Evolutionary conservation across 1,140 invertebrate genomes (phyloP), one percentile per base, ranked within the genome.

Genomic region (Octopus sinensis): DNA sequence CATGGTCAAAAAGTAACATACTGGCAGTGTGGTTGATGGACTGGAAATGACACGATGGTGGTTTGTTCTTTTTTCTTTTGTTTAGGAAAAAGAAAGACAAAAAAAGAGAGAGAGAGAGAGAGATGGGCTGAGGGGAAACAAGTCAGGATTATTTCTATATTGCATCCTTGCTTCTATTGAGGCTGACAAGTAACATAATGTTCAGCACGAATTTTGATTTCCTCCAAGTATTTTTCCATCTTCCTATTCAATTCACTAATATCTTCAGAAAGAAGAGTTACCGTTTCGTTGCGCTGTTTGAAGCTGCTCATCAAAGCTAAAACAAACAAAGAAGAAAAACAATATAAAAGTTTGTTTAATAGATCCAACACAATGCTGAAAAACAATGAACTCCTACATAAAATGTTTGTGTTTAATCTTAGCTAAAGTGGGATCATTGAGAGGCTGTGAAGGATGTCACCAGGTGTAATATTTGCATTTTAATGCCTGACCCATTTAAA

Each of bases 261-360:
- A 82, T 90, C 85, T 12, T 88, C 85, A 10, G 88, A 87, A 76
- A 92, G 85, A 68, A 90, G 86, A n/a, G 84, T 86, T 76, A 93
- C 84, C n/a, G 84, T 86, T 30, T 87, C 85, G 83, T 93, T 91
- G 87, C 92, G 91, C 53, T 89, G 85, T 53, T 84, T 85, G 82
- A 92, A 92, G 75, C 91, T 90, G 53, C 86, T 86, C 83, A 93
- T 91, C 85, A 93, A 92, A 84, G 91, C 93, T 93, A 87, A 71
- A 88, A 88, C 84, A 83, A 84, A 53, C 78, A 78, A 83, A 76
- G 78, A 53, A 53, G 51, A 79, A 53, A 62, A 54, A 80, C 7
- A 23, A 23, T 6, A 76, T 6, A 23, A 5, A 73, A n/a, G 54
- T 4, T 51, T 6, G 23, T 54, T 54, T 54, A 17, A 6, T 51